A percentile compares a stretch with the other conserved stretches of the same genome.
Evolutionary conservation across 2,113 vertebrate genomes (phyloP).

Genomic region (Siphamia tubifer): DNA sequence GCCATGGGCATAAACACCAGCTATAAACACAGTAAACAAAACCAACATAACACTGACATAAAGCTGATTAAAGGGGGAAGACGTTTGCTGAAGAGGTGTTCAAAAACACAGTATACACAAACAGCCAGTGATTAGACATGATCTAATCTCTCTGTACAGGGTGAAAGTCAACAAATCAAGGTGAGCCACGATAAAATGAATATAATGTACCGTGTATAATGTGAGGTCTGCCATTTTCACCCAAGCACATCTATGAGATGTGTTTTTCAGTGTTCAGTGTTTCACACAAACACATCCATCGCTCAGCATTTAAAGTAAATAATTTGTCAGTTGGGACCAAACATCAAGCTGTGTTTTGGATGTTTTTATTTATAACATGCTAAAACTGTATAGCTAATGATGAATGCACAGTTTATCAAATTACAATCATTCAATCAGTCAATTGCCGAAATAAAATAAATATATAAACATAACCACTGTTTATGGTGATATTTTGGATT

Average conservation of each 20-base stretch:
- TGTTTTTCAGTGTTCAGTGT: background rate
- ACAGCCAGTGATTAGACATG: conserved; percentile 39
- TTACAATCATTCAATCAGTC: no score
- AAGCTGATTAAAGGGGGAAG: conserved; percentile 63
- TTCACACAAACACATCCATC: conserved; percentile 32
- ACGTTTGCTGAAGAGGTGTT: conserved; percentile 57
- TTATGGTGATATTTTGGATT: no score
- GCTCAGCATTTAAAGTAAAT: background rate
- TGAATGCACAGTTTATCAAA: no score
- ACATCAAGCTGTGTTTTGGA: conserved; percentile 30
- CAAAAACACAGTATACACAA: conserved; percentile 39
- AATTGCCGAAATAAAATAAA: no score
- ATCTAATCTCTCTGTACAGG: conserved; percentile 29
- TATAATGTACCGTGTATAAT: conserved; percentile 11
- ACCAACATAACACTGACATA: conserved; percentile 26
- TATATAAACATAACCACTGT: no score
- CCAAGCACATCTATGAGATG: background rate
- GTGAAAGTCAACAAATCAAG: conserved; percentile 53
- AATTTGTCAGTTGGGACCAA: background rate
- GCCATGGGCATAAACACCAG: conserved; percentile 68
- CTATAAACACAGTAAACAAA: conserved; percentile 60
- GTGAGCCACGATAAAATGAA: conserved; percentile 11
- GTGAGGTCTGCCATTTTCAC: conserved; percentile 9
- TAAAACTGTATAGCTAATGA: no score
- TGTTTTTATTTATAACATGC: conserved; percentile 24